These are phyloP conservation scores for Hystrix brachyura DNA, from an alignment of 2,113 vertebrate genomes.

Conservation along the genomic window DNA sequence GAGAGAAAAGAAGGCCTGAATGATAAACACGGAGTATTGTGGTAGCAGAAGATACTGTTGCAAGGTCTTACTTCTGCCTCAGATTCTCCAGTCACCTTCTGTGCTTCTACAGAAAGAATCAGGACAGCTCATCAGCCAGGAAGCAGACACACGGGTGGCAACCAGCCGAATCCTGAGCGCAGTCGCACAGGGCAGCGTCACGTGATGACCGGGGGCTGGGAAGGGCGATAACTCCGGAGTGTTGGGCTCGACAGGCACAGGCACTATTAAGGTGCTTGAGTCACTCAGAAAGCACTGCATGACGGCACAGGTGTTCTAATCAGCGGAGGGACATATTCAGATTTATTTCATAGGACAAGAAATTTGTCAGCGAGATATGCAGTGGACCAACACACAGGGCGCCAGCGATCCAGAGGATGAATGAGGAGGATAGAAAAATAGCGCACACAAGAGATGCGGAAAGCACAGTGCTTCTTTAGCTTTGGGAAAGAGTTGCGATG, in stretches of 20 bases:
- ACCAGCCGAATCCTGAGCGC: neutral
- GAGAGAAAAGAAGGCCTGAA: neutral
- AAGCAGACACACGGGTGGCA: rapidly evolving
- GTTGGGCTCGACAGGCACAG: neutral
- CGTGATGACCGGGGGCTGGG: rapidly evolving
- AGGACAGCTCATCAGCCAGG: neutral
- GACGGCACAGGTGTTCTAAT: neutral
- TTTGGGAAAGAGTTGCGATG: neutral
- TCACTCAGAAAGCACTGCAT: neutral
- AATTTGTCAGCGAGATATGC: neutral
- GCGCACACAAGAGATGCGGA: neutral
- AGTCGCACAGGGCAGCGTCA: too few relatives aligned
- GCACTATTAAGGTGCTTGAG: neutral
- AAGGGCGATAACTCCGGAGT: neutral
- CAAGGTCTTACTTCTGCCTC: neutral
- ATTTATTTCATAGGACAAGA: neutral
- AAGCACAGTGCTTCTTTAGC: neutral
- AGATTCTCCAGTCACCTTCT: neutral
- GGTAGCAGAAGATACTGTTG: too few relatives aligned
- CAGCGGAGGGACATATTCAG: neutral
- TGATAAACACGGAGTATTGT: neutral
- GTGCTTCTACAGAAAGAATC: neutral
- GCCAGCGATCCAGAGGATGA: neutral
- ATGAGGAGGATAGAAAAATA: neutral
- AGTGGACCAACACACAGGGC: too few relatives aligned